phyloP scores from a whole-genome alignment of 92 coral and sea anemone species.

The Diadumene lineata region DNA sequence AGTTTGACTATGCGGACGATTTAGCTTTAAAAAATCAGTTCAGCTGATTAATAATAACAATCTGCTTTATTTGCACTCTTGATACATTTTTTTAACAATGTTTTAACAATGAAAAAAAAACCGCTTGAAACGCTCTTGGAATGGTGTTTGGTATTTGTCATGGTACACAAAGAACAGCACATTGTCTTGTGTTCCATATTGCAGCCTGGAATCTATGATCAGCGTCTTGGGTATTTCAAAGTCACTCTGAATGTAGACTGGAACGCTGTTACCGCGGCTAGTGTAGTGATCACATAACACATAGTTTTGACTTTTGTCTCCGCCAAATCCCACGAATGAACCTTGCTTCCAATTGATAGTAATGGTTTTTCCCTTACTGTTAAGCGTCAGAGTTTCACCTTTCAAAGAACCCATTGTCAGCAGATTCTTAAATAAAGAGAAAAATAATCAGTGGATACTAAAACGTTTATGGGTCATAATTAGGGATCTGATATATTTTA shows the following conservation, averaged over 20 bases:
- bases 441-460: too few species aligned
- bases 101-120: too few species aligned
- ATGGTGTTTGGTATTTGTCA: slow-evolving; percentile 38
- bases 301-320: slow-evolving; percentile 42
- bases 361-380: slow-evolving; percentile 25
- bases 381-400: too few species aligned
- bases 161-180: slow-evolving; percentile 33
- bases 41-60: too few species aligned
- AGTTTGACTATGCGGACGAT: too few species aligned
- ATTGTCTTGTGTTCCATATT: slow-evolving; percentile 37
- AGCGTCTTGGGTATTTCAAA: slow-evolving; percentile 28
- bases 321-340: slow-evolving; percentile 20
- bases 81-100: too few species aligned
- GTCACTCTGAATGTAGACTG: slow-evolving; percentile 28
- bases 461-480: too few species aligned
- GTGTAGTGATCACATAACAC: slow-evolving; percentile 34
- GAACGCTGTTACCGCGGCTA: slow-evolving; percentile 24
- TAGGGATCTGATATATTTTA: too few species aligned
- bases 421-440: too few species aligned
- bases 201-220: slow-evolving; percentile 31
- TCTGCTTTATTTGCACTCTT: too few species aligned
- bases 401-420: too few species aligned
- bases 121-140: slow-evolving; percentile 5
- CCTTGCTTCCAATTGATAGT: slow-evolving; percentile 31
- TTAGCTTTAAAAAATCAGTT: too few species aligned